phyloP scores from a whole-genome alignment of 2,113 vertebrate genomes.

The Hippocampus barbouri region DNA sequence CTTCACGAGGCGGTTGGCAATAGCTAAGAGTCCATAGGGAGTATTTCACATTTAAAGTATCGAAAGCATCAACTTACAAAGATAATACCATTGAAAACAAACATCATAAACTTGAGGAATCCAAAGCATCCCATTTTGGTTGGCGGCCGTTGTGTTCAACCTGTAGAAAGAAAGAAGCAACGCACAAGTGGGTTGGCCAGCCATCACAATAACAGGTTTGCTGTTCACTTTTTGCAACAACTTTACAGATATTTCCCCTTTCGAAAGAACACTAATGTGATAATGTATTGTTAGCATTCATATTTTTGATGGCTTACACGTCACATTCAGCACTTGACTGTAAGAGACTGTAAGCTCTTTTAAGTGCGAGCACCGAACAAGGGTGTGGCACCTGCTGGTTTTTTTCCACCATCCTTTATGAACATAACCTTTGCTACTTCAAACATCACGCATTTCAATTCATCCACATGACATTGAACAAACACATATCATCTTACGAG shows the following conservation, averaged over 20 bases:
- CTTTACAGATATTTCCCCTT: background rate
- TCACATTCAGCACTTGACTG: background rate
- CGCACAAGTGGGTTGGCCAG: background rate
- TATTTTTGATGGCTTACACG: background rate
- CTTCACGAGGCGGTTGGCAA: background rate
- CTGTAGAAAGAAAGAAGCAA: conserved; percentile 24
- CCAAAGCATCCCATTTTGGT: conserved; percentile 71
- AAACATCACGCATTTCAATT: conserved; percentile 38
- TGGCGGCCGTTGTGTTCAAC: conserved; percentile 12
- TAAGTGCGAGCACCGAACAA: background rate
- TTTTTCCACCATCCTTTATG: conserved; percentile 20
- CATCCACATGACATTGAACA: conserved; percentile 3
- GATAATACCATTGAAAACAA: conserved; percentile 76
- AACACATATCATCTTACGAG: background rate
- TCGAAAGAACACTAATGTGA: background rate
- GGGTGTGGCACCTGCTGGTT: conserved; percentile 20
- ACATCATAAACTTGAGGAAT: conserved; percentile 77
- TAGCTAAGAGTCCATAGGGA: background rate
- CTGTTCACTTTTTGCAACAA: background rate
- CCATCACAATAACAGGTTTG: background rate
- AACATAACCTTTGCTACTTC: conserved; percentile 27
- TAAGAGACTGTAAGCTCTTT: background rate
- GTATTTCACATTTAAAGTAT: background rate
- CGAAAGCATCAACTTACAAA: conserved; percentile 71
- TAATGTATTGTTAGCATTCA: background rate